A percentile compares a stretch with the other conserved stretches of the same genome.
phyloP scores from a whole-genome alignment of 1,140 invertebrate genomes.

The Luehdorfia chinensis region DNA sequence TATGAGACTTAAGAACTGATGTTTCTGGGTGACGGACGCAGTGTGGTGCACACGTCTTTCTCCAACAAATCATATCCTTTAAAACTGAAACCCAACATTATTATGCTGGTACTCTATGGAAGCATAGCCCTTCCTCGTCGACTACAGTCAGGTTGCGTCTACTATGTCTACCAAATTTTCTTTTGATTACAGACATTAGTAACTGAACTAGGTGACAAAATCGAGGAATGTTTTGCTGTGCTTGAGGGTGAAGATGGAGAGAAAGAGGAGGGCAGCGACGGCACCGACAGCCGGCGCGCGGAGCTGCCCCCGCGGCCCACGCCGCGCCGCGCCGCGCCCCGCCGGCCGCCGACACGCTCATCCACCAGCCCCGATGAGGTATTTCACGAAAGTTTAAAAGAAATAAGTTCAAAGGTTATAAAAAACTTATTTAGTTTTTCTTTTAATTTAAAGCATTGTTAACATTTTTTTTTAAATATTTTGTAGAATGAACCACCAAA shows the following conservation, averaged over 20 bases:
- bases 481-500: constrained; percentile 56
- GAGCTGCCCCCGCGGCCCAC: not conserved
- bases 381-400: not conserved
- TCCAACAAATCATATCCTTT: too few relatives aligned
- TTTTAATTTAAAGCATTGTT: too few relatives aligned
- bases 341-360: constrained; percentile 32
- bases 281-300: not conserved
- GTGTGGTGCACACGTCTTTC: too few relatives aligned
- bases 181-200: constrained; percentile 45
- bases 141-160: too few relatives aligned
- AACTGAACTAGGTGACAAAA: constrained; percentile 67
- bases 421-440: too few relatives aligned
- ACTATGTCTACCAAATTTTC: not conserved
- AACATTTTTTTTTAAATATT: not conserved
- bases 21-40: too few relatives aligned
- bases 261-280: constrained; percentile 20
- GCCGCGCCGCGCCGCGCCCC: constrained; percentile 24
- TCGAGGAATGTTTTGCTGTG: constrained; percentile 71
- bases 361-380: constrained; percentile 51
- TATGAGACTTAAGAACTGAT: too few relatives aligned
- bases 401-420: too few relatives aligned
- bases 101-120: too few relatives aligned
- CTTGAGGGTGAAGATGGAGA: constrained; percentile 35
- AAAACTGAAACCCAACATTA: too few relatives aligned
- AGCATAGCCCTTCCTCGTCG: too few relatives aligned